A percentile compares a stretch with the other conserved stretches of the same genome.
Conservation (phyloP, 1,140 invertebrate species). For the Pseudomyrmex flavicornis region DNA sequence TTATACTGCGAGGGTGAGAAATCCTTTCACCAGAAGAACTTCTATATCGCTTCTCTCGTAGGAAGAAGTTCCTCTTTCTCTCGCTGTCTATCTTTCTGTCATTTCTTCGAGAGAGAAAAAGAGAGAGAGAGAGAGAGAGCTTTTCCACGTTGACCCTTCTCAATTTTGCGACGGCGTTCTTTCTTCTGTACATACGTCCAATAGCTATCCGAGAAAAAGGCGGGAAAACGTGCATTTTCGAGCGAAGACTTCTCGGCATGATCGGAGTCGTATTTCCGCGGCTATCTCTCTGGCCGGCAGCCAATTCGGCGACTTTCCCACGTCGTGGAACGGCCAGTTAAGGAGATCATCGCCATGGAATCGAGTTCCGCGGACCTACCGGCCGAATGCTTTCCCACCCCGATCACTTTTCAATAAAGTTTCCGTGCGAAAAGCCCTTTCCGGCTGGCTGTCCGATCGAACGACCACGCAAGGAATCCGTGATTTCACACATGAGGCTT, state of each 20-base stretch:
- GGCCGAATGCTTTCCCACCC: not conserved
- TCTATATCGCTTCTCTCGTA: slow-evolving; percentile 7
- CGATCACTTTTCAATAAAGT: slow-evolving; percentile 50
- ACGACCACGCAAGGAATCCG: not conserved
- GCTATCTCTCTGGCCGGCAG: slow-evolving; percentile 45
- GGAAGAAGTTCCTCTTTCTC: not conserved
- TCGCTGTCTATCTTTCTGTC: slow-evolving; percentile 1
- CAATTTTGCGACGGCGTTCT: slow-evolving; percentile 39
- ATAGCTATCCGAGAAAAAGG: slow-evolving; percentile 37
- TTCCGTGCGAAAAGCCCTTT: slow-evolving; percentile 22
- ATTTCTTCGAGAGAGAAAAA: not conserved
- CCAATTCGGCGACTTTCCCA: slow-evolving; percentile 44
- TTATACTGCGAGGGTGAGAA: not conserved
- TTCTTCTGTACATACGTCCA: slow-evolving; percentile 18
- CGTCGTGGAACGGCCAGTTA: slow-evolving; percentile 52
- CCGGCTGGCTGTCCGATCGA: not conserved
- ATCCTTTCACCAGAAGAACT: slow-evolving; percentile 4
- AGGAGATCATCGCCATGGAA: slow-evolving; percentile 53
- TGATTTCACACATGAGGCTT: not conserved
- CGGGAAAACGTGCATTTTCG: slow-evolving; percentile 27
- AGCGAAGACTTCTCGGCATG: slow-evolving; percentile 1
- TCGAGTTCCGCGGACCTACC: slow-evolving; percentile 38
- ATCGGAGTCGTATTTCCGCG: slow-evolving; percentile 46
- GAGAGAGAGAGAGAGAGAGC: not conserved
- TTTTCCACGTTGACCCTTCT: slow-evolving; percentile 21